A percentile compares a stretch with the other conserved stretches of the same genome.
Evolutionary conservation across 2,113 vertebrate genomes (phyloP).

Genomic region (Oncorhynchus gorbuscha): DNA sequence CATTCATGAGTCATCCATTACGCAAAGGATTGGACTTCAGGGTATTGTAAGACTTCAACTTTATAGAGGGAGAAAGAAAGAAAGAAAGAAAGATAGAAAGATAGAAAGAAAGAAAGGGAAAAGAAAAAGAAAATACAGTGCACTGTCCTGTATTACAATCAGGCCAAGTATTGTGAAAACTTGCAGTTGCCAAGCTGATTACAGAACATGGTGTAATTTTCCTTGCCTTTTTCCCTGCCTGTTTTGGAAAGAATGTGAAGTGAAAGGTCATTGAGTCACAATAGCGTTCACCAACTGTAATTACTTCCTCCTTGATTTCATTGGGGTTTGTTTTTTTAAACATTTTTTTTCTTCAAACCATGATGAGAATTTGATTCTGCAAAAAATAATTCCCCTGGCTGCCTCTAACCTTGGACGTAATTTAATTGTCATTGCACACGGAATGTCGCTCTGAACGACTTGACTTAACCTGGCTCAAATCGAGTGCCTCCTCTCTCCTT

Average conservation of each 20-base stretch:
- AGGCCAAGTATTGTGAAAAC: conserved; percentile 51
- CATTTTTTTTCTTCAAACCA: conserved; percentile 40
- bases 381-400: conserved; percentile 60
- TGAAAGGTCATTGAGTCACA: conserved; percentile 52
- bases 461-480: conserved; percentile 59
- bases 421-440: conserved; percentile 66
- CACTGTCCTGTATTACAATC: conserved; percentile 38
- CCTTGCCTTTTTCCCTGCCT: conserved; percentile 49
- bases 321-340: conserved; percentile 54
- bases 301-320: conserved; percentile 53
- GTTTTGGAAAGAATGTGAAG: conserved; percentile 57
- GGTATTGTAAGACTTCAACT: conserved; percentile 34
- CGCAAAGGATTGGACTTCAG: conserved; percentile 29
- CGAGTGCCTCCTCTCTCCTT: conserved; percentile 44
- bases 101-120: conserved; percentile 29
- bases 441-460: conserved; percentile 55
- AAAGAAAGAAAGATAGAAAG: conserved; percentile 25
- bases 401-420: conserved; percentile 61
- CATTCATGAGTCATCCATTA: conserved; percentile 24
- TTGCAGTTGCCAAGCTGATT: conserved; percentile 58
- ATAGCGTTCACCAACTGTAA: conserved; percentile 58
- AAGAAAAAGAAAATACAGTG: conserved; percentile 45
- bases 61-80: conserved; percentile 9
- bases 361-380: conserved; percentile 59
- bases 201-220: conserved; percentile 66